Evolutionary conservation across 30 jellyfish, hydroid and myxozoan species (phyloP).

Genomic region (Mastigias papua): DNA sequence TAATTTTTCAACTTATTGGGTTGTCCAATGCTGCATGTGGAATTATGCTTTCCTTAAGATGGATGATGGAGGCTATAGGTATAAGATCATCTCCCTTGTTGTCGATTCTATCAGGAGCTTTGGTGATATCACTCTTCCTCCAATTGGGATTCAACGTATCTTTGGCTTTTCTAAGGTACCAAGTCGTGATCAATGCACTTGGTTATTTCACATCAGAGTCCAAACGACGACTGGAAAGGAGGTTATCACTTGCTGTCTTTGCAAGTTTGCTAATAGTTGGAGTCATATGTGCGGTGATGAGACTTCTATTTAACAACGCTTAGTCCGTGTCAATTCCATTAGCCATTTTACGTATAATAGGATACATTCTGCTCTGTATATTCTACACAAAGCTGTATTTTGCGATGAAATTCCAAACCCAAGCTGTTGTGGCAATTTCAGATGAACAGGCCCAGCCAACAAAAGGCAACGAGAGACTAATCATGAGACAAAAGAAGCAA

Average conservation of each 20-base stretch:
- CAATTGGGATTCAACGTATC: not conserved
- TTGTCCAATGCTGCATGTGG: not conserved
- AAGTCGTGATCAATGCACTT: not conserved
- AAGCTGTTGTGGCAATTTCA: not conserved
- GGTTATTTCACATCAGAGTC: not conserved
- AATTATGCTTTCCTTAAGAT: not conserved
- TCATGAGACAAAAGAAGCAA: not conserved
- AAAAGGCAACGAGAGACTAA: not conserved
- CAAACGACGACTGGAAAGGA: not conserved
- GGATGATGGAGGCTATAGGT: not conserved
- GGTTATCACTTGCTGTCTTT: not conserved
- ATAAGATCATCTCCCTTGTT: not conserved
- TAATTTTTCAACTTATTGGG: not conserved
- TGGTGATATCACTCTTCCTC: not conserved
- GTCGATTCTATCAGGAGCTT: not conserved
- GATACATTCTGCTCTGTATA: not conserved
- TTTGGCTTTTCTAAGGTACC: not conserved
- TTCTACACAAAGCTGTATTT: not conserved
- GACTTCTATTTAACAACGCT: not conserved
- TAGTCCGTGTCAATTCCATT: not conserved
- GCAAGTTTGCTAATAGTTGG: not conserved
- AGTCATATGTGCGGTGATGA: not conserved
- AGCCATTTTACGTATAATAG: not conserved
- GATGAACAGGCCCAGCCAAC: not conserved
- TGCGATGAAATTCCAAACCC: not conserved